Percentiles rank a stretch among this genome's conserved stretches.
phyloP scores from a whole-genome alignment of 2,113 vertebrate species.

The Gulo gulo region DNA sequence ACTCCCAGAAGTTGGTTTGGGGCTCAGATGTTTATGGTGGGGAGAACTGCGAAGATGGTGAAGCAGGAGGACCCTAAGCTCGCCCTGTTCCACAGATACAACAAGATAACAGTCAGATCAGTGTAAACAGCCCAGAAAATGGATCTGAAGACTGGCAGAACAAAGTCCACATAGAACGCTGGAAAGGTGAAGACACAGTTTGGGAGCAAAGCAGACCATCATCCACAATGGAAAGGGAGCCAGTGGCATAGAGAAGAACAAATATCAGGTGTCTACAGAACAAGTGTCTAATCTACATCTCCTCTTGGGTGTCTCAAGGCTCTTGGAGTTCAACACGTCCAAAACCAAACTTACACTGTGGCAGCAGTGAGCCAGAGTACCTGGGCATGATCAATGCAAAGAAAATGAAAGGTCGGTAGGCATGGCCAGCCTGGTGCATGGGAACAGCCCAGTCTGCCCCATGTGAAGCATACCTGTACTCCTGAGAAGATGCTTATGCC shows the following conservation, averaged over 20 bases:
- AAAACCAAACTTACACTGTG: accelerated
- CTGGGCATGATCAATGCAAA: accelerated
- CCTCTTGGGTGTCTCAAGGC: neutral
- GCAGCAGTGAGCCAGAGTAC: neutral
- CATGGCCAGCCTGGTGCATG: neutral
- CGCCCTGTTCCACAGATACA: neutral
- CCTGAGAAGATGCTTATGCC: neutral
- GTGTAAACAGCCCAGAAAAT: neutral
- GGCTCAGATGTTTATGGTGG: too few relatives aligned
- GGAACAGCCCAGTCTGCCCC: neutral
- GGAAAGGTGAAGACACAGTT: neutral
- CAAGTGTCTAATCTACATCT: neutral
- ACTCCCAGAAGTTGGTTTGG: neutral
- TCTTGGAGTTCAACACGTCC: neutral
- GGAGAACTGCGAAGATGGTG: neutral
- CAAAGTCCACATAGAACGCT: neutral
- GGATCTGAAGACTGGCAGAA: neutral
- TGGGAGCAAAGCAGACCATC: neutral
- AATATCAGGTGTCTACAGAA: neutral
- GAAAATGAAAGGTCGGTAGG: neutral
- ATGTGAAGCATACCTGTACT: neutral
- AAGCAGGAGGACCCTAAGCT: neutral
- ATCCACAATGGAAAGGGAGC: neutral
- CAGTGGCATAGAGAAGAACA: neutral
- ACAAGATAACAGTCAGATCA: neutral